Base-by-base conservation (phyloP, 1,140 invertebrate genomes). In the Scaptomyza graminum region DNA sequence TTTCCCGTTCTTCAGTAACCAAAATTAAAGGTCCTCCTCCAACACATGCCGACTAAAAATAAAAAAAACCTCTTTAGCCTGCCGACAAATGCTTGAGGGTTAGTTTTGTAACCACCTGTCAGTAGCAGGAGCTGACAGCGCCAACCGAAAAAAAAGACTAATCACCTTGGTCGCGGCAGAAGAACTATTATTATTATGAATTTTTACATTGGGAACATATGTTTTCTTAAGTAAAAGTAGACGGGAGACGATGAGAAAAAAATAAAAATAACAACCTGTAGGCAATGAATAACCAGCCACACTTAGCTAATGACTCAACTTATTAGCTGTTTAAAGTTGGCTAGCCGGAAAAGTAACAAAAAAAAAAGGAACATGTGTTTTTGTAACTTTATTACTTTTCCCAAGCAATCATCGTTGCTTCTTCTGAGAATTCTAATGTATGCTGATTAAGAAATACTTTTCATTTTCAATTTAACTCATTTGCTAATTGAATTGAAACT, bases 51-150 rank as follows among this genome's bases (percentile, higher is more conserved):
- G 18, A 22, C 18, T 22, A 22, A 22, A 22, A 22, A 11, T 13
- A 1, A 5, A 11, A 37, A 11, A 9, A 11, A 31, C 44, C 16
- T 39, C 54, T 56, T 56, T 43, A 28, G 54, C 11, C 54, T 12
- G 41, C 22, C 54, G 54, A 57, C 13, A 43, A 28, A 44, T 44
- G 43, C 25, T 50, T 11, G n/a, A 16, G 41, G 69, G 63, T 44
- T 43, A 18, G 54, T 65, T 65, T 49, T 31, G 18, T 25, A 72
- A 72, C 49, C 69, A 72, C 69, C 69, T 72, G 69, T 67, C 63
- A 47, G 55, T 54, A 60, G 63, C 55, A 41, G 34, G 39, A 44
- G 44, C 52, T 46, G 61, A 65, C 61, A 65, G 54, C 67, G 28
- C 57, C 49, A 54, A 37, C 28, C 11, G 15, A 25, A 8, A 25